Conservation (phyloP, 2,113 vertebrate species). For the Colossoma macropomum region DNA sequence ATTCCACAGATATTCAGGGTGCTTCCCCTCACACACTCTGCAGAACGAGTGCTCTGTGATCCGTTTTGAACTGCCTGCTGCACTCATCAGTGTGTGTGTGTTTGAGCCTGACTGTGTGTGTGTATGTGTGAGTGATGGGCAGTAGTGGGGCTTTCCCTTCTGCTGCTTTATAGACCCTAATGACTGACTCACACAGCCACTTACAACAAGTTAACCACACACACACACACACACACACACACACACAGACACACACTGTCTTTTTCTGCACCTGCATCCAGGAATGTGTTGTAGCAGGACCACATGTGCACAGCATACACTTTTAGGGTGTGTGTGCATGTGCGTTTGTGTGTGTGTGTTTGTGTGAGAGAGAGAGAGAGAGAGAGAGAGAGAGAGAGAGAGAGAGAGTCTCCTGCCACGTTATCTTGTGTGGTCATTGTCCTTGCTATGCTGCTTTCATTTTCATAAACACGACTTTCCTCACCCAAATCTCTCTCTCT, state of each 20-base stretch:
- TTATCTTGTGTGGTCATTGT: slow-evolving; percentile 3
- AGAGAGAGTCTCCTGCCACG: background rate
- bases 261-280: slow-evolving; percentile 3
- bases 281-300: background rate
- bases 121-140: slow-evolving; percentile 24
- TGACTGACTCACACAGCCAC: slow-evolving; percentile 34
- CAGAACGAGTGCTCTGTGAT: background rate
- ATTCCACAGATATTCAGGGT: slow-evolving; percentile 33
- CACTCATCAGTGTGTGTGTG: background rate
- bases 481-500: background rate
- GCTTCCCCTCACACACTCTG: slow-evolving; percentile 22
- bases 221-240: background rate
- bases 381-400: background rate
- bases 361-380: background rate
- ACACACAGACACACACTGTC: background rate
- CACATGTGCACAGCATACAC: background rate
- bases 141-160: slow-evolving; percentile 45
- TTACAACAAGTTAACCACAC: slow-evolving; percentile 26
- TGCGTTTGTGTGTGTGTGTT: background rate
- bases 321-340: background rate
- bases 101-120: slow-evolving; percentile 30
- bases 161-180: slow-evolving; percentile 19
- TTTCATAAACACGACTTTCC: slow-evolving; percentile 6
- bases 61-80: background rate
- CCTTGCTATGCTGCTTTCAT: slow-evolving; percentile 17